Evolutionary conservation across 1,140 invertebrate species (phyloP).

Genomic region (Pinna nobilis): DNA sequence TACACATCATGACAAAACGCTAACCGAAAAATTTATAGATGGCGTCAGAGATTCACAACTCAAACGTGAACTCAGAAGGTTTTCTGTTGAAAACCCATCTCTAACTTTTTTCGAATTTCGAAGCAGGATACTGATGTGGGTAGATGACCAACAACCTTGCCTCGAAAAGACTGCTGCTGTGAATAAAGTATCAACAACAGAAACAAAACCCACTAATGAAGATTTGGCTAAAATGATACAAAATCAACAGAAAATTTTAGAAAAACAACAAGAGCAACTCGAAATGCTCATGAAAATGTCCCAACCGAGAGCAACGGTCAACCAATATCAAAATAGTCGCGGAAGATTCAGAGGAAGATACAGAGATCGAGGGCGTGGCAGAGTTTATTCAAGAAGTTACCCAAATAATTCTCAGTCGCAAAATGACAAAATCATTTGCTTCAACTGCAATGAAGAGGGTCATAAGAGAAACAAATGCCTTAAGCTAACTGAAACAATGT

Average conservation of each 20-base stretch:
- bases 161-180: no score
- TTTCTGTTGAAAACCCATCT: background rate
- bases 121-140: no score
- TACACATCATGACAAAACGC: no score
- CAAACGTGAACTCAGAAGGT: conserved; percentile 2
- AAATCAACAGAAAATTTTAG: no score
- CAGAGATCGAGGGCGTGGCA: background rate
- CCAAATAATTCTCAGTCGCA: no score
- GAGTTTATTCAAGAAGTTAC: background rate
- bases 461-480: background rate
- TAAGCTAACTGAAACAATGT: background rate
- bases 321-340: background rate
- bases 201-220: background rate
- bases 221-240: background rate
- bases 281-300: no score
- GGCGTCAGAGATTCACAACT: background rate
- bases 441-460: background rate
- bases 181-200: no score
- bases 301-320: no score
- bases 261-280: no score
- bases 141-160: no score
- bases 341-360: background rate
- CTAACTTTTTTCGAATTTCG: no score
- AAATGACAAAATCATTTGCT: background rate
- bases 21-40: no score